phyloP scores from a whole-genome alignment of 2,888 invertebrate genomes.

The Artemia sp. region DNA sequence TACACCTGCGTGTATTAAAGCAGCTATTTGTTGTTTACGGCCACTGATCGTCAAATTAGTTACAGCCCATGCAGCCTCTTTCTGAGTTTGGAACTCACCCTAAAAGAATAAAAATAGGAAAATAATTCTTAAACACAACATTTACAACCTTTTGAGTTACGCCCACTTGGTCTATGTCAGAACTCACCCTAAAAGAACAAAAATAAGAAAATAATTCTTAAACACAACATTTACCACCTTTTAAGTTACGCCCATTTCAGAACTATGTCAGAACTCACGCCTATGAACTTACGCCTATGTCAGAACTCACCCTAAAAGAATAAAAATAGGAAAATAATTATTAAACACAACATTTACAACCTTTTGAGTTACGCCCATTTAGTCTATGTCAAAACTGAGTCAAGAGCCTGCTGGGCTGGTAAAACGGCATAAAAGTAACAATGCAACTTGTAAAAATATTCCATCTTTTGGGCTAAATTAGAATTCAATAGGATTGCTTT shows the following conservation, averaged over 20 bases:
- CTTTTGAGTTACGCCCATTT: not conserved
- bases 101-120: conserved; percentile 27
- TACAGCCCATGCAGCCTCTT: conserved; percentile 99
- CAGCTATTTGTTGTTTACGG: conserved; percentile 72
- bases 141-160: not conserved
- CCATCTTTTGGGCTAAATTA: too few species aligned
- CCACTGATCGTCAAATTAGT: conserved; percentile 97
- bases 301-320: conserved; percentile 54
- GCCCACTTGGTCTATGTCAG: conserved; percentile 25
- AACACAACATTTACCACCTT: conserved; percentile 5
- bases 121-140: not conserved
- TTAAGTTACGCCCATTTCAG: too few species aligned
- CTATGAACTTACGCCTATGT: not conserved
- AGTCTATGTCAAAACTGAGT: too few species aligned
- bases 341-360: conserved; percentile 13
- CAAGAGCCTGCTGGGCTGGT: too few species aligned
- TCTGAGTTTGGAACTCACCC: conserved; percentile 96
- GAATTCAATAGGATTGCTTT: too few species aligned
- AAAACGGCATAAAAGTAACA: too few species aligned
- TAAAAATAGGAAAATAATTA: not conserved
- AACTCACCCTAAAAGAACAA: conserved; percentile 51
- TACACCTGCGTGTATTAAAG: conserved; percentile 73
- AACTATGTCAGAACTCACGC: conserved; percentile 32
- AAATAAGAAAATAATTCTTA: not conserved
- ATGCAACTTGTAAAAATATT: too few species aligned